Base-by-base conservation (phyloP, 2,113 vertebrate genomes). In the Uropsilus gracilis region DNA sequence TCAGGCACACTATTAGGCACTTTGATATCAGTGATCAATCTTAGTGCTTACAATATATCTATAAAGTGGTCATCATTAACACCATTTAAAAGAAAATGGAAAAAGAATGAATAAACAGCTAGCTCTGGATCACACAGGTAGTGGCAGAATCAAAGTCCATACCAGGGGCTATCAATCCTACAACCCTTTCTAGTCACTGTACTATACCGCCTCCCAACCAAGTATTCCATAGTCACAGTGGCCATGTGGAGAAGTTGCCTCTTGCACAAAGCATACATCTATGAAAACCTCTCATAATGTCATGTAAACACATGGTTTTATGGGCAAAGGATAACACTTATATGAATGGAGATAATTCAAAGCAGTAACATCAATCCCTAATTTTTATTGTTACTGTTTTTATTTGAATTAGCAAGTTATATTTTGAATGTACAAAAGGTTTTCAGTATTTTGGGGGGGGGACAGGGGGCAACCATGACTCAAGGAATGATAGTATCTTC, bases 301-400 rank as follows among this genome's bases (percentile, higher is more conserved):
- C 63, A 87, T 50, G 16, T 37, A 92, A 92, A 39, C 22, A 46
- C 63, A 83, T 5, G 66, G 75, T 44, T 80, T 76, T 66, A 32
- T 88, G 44, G 77, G 44, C 59, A 63, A 92, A 90, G 20, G 39
- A 50, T 89, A 84, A 81, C 34, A 86, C 30, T 53, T 76, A 69
- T 89, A 82, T 90, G 85, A 78, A 80, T 44, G 64, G 32, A 97
- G 39, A 83, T 69, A 86, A 89, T 82, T 88, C 46, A 80, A 95
- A 87, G 24, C 32, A 90, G 44, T 80, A 83, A 89, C 20, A 76
- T 84, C 46, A 92, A 93, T 44, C 55, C 91, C 42, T 34, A 72
- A 91, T 90, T 90, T 90, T 91, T 77, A 93, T 77, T n/a, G 32
- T 89, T 83, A n/a, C 71, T 86, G 80, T 77, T 63, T 97, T 88